These are phyloP conservation scores for Thaleichthys pacificus DNA, from an alignment of 2,797 vertebrate species.

Conservation along the genomic window DNA sequence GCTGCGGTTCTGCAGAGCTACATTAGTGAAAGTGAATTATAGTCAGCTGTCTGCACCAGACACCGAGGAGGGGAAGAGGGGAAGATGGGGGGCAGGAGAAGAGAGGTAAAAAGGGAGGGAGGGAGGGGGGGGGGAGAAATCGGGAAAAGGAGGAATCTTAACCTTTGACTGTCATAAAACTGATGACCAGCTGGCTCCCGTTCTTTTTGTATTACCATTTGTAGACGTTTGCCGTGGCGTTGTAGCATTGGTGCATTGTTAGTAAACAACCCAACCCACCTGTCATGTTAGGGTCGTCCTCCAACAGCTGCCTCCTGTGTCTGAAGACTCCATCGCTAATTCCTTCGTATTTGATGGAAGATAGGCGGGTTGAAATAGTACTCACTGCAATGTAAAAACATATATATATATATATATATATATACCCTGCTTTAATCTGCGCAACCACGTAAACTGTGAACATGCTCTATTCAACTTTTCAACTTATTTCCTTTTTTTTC, in stretches of 20 bases:
- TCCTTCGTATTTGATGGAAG: background rate
- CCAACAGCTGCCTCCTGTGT: slow-evolving; percentile 6
- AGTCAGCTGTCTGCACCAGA: slow-evolving; percentile 31
- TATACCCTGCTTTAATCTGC: too few relatives aligned
- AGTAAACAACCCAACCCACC: slow-evolving; percentile 42
- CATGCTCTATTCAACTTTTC: background rate
- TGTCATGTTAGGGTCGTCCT: slow-evolving; percentile 8
- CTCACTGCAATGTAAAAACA: too few relatives aligned
- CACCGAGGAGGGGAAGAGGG: slow-evolving; percentile 11
- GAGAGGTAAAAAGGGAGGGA: background rate
- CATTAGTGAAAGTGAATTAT: slow-evolving; percentile 68
- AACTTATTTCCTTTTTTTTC: background rate
- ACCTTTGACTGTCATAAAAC: slow-evolving; percentile 32
- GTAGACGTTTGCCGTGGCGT: slow-evolving; percentile 32
- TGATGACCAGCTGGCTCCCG: slow-evolving; percentile 46
- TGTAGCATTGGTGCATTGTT: slow-evolving; percentile 35
- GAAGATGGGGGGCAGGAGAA: slow-evolving; percentile 5
- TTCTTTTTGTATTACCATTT: slow-evolving; percentile 44
- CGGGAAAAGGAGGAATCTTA: slow-evolving; percentile 1
- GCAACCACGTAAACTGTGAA: too few relatives aligned
- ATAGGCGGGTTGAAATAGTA: background rate
- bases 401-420: too few relatives aligned
- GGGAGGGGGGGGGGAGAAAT: background rate
- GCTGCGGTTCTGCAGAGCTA: slow-evolving; percentile 46
- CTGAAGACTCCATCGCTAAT: background rate